Conservation (phyloP, 2,888 invertebrate species). For the Lydus trimaculatus region DNA sequence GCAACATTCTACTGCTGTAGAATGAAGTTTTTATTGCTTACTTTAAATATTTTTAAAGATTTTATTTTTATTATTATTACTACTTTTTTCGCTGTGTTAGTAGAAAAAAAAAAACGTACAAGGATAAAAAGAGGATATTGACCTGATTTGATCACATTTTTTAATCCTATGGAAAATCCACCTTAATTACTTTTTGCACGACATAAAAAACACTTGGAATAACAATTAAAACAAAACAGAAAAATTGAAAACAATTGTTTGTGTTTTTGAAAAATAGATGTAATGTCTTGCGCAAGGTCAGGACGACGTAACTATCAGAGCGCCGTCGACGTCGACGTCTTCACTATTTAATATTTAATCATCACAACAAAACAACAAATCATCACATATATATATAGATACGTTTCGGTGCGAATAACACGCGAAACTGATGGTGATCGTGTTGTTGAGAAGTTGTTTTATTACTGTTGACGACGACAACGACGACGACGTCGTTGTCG, state of each 20-base stretch:
- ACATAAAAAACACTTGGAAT: no score
- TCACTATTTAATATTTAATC: neutral
- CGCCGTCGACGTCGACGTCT: neutral
- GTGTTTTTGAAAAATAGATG: neutral
- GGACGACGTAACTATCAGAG: neutral
- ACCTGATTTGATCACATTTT: neutral
- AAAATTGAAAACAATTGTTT: neutral
- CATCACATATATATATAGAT: no score
- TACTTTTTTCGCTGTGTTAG: neutral
- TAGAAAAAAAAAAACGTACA: neutral
- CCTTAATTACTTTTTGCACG: no score
- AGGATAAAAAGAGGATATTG: neutral
- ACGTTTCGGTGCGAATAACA: conserved; percentile 35
- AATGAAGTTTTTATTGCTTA: neutral
- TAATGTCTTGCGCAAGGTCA: neutral
- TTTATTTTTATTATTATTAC: neutral
- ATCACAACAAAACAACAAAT: neutral
- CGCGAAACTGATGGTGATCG: conserved; percentile 32
- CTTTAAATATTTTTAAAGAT: neutral
- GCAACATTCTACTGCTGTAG: neutral
- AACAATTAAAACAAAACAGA: no score
- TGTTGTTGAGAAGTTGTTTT: conserved; percentile 5
- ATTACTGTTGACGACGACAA: neutral
- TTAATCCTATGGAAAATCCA: neutral
- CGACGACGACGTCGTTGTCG: neutral